Percentiles rank a stretch among this genome's conserved stretches.
phyloP scores from a whole-genome alignment of 1,140 invertebrate genomes.

The Helicorthomorpha holstii region DNA sequence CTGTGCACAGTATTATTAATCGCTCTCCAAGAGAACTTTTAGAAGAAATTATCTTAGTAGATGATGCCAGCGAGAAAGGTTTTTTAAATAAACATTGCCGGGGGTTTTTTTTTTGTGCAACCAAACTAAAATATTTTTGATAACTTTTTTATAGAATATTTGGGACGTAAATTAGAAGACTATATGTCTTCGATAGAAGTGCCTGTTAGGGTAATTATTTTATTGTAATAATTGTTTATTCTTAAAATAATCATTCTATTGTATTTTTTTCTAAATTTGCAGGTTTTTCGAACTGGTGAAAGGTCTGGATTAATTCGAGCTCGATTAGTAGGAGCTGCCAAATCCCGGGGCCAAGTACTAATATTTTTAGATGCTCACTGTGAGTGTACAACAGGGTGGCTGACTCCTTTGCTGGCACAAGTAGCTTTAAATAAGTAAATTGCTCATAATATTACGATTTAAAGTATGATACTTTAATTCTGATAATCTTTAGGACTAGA shows the following conservation, averaged over 20 bases:
- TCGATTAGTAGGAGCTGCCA: slow-evolving; percentile 71
- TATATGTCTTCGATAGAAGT: slow-evolving; percentile 74
- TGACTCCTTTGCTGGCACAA: slow-evolving; percentile 73
- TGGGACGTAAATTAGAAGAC: slow-evolving; percentile 72
- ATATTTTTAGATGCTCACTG: slow-evolving; percentile 95
- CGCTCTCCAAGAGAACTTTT: slow-evolving; percentile 68
- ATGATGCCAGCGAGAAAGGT: slow-evolving; percentile 89
- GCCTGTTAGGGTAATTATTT: slow-evolving; percentile 40
- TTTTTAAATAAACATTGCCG: too few species aligned
- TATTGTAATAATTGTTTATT: too few species aligned
- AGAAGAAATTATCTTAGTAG: slow-evolving; percentile 86
- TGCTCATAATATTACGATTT: too few species aligned
- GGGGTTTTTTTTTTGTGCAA: too few species aligned
- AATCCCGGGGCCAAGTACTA: slow-evolving; percentile 80
- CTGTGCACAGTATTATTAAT: slow-evolving; percentile 93
- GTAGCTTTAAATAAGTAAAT: slow-evolving; percentile 63
- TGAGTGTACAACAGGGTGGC: slow-evolving; percentile 76
- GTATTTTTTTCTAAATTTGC: background rate
- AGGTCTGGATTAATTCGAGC: slow-evolving; percentile 87
- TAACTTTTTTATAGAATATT: slow-evolving; percentile 46
- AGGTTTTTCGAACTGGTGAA: slow-evolving; percentile 67
- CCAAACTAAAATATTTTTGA: background rate
- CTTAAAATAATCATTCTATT: background rate
- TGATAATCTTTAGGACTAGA: slow-evolving; percentile 51
- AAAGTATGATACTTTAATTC: too few species aligned